Percentiles rank a stretch among this genome's conserved stretches.
Conservation (phyloP, 2,113 vertebrate genomes). For the Eudorcas thomsonii region DNA sequence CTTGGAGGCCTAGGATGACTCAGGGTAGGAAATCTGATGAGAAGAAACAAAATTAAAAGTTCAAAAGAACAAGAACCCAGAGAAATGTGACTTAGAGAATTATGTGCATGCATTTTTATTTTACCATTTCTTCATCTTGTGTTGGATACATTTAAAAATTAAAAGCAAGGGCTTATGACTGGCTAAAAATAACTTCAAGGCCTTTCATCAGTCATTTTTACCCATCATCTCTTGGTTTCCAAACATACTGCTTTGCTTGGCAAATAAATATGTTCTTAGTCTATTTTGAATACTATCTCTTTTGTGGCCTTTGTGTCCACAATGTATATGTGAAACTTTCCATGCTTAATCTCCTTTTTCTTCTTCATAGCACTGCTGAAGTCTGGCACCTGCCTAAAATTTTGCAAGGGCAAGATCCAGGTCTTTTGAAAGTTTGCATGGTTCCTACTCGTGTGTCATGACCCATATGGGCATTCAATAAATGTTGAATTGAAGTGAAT, state of each 20-base stretch:
- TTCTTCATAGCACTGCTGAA: not conserved
- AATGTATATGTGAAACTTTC: not conserved
- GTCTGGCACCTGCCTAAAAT: not conserved
- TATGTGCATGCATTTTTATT: not conserved
- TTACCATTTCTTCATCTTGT: not conserved
- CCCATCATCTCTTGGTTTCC: not conserved
- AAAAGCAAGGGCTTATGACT: not conserved
- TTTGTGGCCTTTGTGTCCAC: not conserved
- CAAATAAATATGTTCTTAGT: constrained; percentile 6
- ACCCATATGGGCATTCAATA: not conserved
- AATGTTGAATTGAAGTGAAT: constrained; percentile 16
- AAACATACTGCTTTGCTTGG: constrained; percentile 30
- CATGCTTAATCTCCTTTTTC: not conserved
- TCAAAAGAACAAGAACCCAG: not conserved
- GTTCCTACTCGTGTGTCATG: not conserved
- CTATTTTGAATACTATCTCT: not conserved
- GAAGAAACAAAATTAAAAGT: constrained; percentile 18
- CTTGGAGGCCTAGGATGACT: not conserved
- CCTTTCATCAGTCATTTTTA: not conserved
- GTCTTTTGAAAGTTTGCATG: not conserved
- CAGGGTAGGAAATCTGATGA: not conserved
- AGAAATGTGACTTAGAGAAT: not conserved
- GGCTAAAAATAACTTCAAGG: constrained; percentile 26
- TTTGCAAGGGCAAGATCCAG: not conserved
- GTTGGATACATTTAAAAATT: constrained; percentile 2